Conservation (phyloP, 2,113 vertebrate species). For the Phrynocephalus versicolor region DNA sequence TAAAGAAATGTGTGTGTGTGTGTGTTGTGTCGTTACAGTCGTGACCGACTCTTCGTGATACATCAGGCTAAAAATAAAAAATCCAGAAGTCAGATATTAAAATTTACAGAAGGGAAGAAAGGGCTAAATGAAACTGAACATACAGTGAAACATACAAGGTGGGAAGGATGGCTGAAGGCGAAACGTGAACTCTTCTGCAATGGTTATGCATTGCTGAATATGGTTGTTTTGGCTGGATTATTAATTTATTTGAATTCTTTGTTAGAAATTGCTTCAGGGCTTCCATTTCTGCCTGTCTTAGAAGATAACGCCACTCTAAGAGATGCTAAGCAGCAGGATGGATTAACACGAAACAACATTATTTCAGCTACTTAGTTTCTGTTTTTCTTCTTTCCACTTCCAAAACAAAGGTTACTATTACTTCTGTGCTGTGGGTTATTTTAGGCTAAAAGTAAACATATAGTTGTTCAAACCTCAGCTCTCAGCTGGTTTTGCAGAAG, state of each 20-base stretch:
- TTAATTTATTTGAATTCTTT: not conserved
- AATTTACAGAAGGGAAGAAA: no score
- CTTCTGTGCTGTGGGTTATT: fast-evolving
- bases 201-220: fast-evolving
- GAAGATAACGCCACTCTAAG: not conserved
- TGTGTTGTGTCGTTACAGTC: no score
- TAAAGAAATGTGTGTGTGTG: no score
- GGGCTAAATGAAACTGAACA: no score
- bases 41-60: no score
- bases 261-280: fast-evolving
- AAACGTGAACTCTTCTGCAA: fast-evolving
- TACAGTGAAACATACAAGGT: not conserved
- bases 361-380: not conserved
- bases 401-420: not conserved
- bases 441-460: fast-evolving
- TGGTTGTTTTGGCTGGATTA: not conserved
- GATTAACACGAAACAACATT: not conserved
- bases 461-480: not conserved
- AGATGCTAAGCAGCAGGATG: not conserved
- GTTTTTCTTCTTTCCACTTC: not conserved
- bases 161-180: fast-evolving
- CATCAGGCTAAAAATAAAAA: no score
- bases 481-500: not conserved
- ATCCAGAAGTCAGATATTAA: no score
- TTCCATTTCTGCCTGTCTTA: not conserved